These are phyloP conservation scores for Oxycera nigricornis DNA, from an alignment of 2,888 invertebrate species.

Conservation along the genomic window DNA sequence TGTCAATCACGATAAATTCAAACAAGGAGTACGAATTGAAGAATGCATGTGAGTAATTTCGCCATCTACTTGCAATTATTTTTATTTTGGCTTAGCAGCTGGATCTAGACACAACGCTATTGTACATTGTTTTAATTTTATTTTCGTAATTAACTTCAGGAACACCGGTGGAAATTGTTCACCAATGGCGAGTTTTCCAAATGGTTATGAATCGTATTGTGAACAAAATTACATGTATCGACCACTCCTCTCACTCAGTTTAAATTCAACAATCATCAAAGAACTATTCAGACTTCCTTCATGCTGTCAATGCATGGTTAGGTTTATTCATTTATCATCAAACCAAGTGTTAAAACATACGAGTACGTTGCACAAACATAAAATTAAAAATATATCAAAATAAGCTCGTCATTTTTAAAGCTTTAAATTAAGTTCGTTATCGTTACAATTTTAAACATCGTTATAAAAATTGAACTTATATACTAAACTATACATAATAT, in stretches of 20 bases:
- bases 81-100: neutral
- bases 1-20: slow-evolving; percentile 68
- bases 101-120: neutral
- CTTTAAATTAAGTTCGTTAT: neutral
- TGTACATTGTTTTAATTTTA: neutral
- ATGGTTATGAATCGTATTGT: slow-evolving; percentile 64
- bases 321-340: no score
- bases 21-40: slow-evolving; percentile 74
- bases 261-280: slow-evolving; percentile 49
- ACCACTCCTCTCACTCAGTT: slow-evolving; percentile 64
- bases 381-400: no score
- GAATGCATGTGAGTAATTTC: slow-evolving; percentile 64
- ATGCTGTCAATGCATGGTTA: slow-evolving; percentile 76
- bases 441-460: neutral
- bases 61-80: neutral
- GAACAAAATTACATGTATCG: slow-evolving; percentile 66
- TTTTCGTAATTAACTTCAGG: neutral
- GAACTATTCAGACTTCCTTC: slow-evolving; percentile 72
- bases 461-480: neutral
- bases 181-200: slow-evolving; percentile 60
- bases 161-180: slow-evolving; percentile 43
- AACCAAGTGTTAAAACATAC: no score
- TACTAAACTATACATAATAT: neutral
- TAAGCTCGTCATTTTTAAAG: neutral
- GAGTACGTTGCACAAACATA: no score